phyloP scores from a whole-genome alignment of 2,888 invertebrate genomes.

The Xestia sexstrigata region DNA sequence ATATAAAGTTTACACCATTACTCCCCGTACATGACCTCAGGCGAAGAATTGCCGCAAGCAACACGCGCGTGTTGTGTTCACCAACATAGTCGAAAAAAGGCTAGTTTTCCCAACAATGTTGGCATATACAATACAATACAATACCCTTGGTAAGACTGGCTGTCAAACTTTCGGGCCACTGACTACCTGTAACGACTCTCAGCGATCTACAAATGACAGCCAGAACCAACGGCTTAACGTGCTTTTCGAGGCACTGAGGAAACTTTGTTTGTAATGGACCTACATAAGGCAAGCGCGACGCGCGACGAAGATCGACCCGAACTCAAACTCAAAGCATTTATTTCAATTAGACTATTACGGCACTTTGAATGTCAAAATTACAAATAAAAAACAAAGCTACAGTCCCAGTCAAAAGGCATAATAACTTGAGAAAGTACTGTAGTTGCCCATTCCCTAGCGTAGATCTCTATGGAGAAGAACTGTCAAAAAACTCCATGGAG shows the following conservation, averaged over 20 bases:
- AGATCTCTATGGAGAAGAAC: too few species aligned
- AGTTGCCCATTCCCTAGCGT: too few species aligned
- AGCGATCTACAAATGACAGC: not conserved
- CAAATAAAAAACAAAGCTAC: too few species aligned
- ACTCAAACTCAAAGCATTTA: too few species aligned
- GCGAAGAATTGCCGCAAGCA: not conserved
- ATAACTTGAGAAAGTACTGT: too few species aligned
- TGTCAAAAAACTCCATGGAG: too few species aligned
- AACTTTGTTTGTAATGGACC: not conserved
- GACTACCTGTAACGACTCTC: not conserved
- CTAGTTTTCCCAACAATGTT: not conserved
- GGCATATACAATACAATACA: not conserved
- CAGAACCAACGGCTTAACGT: not conserved
- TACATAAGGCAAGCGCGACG: not conserved
- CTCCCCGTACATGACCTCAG: not conserved
- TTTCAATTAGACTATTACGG: too few species aligned
- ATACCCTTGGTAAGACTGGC: not conserved
- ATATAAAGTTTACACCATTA: slow-evolving; percentile 23
- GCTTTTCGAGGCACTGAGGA: not conserved
- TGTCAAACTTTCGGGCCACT: not conserved
- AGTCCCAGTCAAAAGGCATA: too few species aligned
- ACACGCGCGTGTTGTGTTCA: not conserved
- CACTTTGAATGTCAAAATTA: too few species aligned
- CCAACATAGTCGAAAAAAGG: not conserved
- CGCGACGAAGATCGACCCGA: not conserved